phyloP scores from a whole-genome alignment of 2,797 vertebrate species.

The Ambastaia sidthimunki region DNA sequence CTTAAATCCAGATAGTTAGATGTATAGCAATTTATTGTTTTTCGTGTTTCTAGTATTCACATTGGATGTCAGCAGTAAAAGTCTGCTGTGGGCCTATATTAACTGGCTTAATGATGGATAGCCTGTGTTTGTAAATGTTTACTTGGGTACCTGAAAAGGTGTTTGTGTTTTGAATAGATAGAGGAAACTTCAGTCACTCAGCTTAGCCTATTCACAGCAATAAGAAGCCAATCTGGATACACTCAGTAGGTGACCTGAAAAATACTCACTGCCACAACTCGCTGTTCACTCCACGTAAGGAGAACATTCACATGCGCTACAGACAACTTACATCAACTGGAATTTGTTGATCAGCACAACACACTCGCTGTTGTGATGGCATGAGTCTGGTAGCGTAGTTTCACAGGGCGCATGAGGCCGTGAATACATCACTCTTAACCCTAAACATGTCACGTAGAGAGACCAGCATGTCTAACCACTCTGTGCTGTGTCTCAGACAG shows the following conservation, averaged over 20 bases:
- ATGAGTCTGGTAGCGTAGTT: slow-evolving; percentile 38
- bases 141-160: slow-evolving; percentile 18
- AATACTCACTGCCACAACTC: slow-evolving; percentile 23
- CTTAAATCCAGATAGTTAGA: background rate
- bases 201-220: slow-evolving; percentile 36
- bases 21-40: slow-evolving; percentile 1
- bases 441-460: slow-evolving; percentile 68
- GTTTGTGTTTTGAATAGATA: slow-evolving; percentile 18
- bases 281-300: slow-evolving; percentile 55
- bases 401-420: slow-evolving; percentile 54
- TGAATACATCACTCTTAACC: slow-evolving; percentile 66
- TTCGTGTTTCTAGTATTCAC: background rate
- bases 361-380: background rate
- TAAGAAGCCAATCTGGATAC: slow-evolving; percentile 51
- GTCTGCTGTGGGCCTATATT: background rate
- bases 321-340: slow-evolving; percentile 1
- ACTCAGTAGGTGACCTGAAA: slow-evolving; percentile 44
- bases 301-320: slow-evolving; percentile 3
- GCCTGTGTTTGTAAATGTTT: background rate
- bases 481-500: slow-evolving; percentile 39
- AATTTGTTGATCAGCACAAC: background rate
- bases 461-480: slow-evolving; percentile 48
- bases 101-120: slow-evolving; percentile 2
- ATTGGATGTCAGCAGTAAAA: slow-evolving; percentile 10
- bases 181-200: slow-evolving; percentile 16